Base-by-base conservation (phyloP, 2,888 invertebrate species). In the Ypsolopha sequella region DNA sequence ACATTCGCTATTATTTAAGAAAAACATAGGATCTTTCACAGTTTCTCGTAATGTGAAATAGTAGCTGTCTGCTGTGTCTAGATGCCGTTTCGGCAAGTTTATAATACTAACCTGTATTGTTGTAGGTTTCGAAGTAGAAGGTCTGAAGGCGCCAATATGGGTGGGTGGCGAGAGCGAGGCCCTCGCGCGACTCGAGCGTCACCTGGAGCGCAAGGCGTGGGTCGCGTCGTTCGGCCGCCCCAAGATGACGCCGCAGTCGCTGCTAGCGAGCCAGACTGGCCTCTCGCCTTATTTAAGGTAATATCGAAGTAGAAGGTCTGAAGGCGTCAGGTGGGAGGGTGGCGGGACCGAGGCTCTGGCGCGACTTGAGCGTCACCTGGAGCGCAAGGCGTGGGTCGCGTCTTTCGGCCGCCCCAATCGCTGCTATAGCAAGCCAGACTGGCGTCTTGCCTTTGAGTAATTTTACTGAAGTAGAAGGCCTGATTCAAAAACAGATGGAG, bases 301-400 rank as follows among this genome's bases (percentile, higher is more conserved):
- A n/a, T 14, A 24, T 95, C 73, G 94, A 95, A 57, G 93, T 90
- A 0, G 93, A 93, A 51, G 89, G 89, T 11, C 73, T 95, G 10
- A 86, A 88, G 54, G 89, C 92, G 6, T 89, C 93, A 0, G 89
- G 1, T 95, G 95, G 94, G 80, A 91, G 53, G 96, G 95, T 0
- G 94, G 94, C 0, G 94, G 94, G 66, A 91, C 88, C 38, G 93
- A 94, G 61, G 92, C 92, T 0, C 70, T 95, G 56, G 84, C 89
- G 9, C 84, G 95, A 48, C 77, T 96, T 52, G 93, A 95, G 62
- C 84, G 92, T 33, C 92, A 96, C 66, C 82, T 96, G 45, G 94
- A 95, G 69, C 82, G 94, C 44, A 94, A 95, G 76, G 95, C 94
- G 0, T 95, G 95, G 95, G 95, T 95, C 7, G 95, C 95, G n/a